These are phyloP conservation scores for Diarsia brunnea DNA, from an alignment of 2,888 invertebrate genomes.

Conservation along the genomic window DNA sequence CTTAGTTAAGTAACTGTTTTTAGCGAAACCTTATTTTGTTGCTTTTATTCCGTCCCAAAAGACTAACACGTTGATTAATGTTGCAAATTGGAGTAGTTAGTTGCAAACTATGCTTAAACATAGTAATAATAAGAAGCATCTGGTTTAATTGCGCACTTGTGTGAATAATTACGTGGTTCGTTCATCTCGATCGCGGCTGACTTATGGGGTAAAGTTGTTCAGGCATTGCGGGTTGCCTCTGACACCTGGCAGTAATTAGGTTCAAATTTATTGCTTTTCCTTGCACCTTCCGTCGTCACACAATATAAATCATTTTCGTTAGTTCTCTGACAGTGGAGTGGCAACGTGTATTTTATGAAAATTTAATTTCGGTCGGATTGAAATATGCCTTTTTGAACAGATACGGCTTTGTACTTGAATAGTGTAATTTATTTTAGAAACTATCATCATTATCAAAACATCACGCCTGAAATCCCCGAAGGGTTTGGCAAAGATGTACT, in stretches of 20 bases:
- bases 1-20: slow-evolving; percentile 70
- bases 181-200: slow-evolving; percentile 82
- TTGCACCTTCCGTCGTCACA: slow-evolving; percentile 78
- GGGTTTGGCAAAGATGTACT: too few species aligned
- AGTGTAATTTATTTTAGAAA: slow-evolving; percentile 63
- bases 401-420: slow-evolving; percentile 48
- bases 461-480: too few species aligned
- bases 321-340: slow-evolving; percentile 72
- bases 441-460: slow-evolving; percentile 6
- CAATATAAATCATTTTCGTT: slow-evolving; percentile 77
- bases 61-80: slow-evolving; percentile 56
- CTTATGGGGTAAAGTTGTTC: slow-evolving; percentile 85
- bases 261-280: slow-evolving; percentile 84
- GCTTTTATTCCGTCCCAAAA: slow-evolving; percentile 45
- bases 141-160: slow-evolving; percentile 67
- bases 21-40: slow-evolving; percentile 63
- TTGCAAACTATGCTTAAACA: slow-evolving; percentile 58
- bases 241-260: slow-evolving; percentile 88
- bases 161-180: slow-evolving; percentile 73
- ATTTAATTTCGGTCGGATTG: slow-evolving; percentile 68
- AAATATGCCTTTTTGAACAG: slow-evolving; percentile 63
- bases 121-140: slow-evolving; percentile 57
- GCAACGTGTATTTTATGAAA: slow-evolving; percentile 70
- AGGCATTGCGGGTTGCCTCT: slow-evolving; percentile 81
- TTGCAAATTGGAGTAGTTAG: slow-evolving; percentile 49